Base-by-base conservation (phyloP, 2,888 invertebrate species). In the Micropterix aruncella region DNA sequence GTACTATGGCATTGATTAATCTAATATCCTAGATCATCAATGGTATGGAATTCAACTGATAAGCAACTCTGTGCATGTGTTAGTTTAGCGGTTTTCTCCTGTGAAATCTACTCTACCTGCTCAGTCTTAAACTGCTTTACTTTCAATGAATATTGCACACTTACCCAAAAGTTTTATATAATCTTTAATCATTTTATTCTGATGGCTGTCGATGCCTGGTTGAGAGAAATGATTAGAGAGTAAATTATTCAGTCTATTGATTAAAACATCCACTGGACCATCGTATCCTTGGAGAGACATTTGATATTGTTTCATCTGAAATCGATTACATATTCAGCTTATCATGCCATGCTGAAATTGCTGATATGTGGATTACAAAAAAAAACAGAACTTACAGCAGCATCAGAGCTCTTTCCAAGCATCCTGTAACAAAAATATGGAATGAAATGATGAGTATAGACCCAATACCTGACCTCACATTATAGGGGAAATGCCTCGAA, bases 391-490 rank as follows among this genome's bases (percentile, higher is more conserved):
- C 75, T 75, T 60, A 80, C 79, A 1, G 82, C 76, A 17, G 82
- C 80, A 48, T 82, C 83, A 44, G 74, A 69, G 50, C 74, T 74
- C 44, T 77, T 68, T 1, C 81, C 82, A 37, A 83, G 67, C 71
- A 80, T 77, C 52, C 81, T 81, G 60, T 18, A 73, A 46, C 46
- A 46, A 45, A 43, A 49, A 36, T 27, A 27, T 7, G 12, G 5
- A 27, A 27, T 27, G 27, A 7, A 27, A 27, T 27, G n/a, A n/a
- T n/a, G n/a, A n/a, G n/a, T n/a, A n/a, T n/a, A n/a, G n/a, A n/a
- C n/a, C n/a, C n/a, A n/a, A n/a, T n/a, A n/a, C n/a, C n/a, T n/a
- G n/a, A n/a, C n/a, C n/a, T n/a, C n/a, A n/a, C n/a, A n/a, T n/a
- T n/a, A n/a, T n/a, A n/a, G n/a, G n/a, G n/a, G n/a, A n/a, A n/a